Evolutionary conservation across 1,140 invertebrate species (phyloP).

Genomic region (Platyura marginata): DNA sequence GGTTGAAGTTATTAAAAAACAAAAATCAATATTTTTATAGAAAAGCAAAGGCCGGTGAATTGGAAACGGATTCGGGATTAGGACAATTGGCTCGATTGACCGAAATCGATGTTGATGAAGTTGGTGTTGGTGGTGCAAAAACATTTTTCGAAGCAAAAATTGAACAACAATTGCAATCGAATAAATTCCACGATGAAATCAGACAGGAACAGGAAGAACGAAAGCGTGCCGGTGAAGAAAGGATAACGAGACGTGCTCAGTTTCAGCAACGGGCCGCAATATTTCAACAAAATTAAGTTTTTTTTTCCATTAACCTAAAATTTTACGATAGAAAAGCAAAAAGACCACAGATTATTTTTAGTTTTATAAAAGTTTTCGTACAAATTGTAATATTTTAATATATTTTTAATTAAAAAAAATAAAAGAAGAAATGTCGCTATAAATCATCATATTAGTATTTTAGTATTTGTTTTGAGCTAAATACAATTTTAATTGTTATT

Average conservation of each 20-base stretch:
- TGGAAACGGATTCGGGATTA: conserved; percentile 64
- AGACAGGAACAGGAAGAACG: conserved; percentile 70
- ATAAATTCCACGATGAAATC: conserved; percentile 77
- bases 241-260: conserved; percentile 46
- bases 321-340: too few species aligned
- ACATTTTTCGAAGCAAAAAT: conserved; percentile 88
- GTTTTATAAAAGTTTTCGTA: neutral
- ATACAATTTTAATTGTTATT: neutral
- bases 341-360: too few species aligned
- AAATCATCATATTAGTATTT: neutral
- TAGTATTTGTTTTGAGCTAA: neutral
- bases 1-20: neutral
- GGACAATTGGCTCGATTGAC: conserved; percentile 62
- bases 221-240: conserved; percentile 58
- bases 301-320: neutral
- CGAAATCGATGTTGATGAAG: conserved; percentile 75
- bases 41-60: conserved; percentile 69
- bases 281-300: conserved; percentile 32
- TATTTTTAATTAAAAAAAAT: neutral
- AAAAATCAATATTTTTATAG: conserved; percentile 11
- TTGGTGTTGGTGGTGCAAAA: conserved; percentile 75
- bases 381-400: too few species aligned
- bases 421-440: neutral
- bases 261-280: conserved; percentile 71
- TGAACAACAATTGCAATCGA: conserved; percentile 54